phyloP scores from a whole-genome alignment of 2,888 invertebrate species.

The Blomia tropicalis region DNA sequence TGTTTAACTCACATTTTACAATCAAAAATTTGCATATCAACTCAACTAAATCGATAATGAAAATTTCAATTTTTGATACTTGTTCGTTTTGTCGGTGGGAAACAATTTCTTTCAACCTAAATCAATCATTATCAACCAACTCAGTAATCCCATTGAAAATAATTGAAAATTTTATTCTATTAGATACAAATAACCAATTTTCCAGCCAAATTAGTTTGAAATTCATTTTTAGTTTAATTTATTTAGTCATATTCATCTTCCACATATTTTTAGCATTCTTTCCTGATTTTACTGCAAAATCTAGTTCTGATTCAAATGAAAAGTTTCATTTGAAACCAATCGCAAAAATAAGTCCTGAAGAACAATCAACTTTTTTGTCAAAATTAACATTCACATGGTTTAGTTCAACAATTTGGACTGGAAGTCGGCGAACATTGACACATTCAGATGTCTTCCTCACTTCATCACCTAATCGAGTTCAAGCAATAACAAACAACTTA shows the following conservation, averaged over 20 bases:
- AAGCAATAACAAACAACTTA: neutral
- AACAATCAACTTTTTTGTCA: neutral
- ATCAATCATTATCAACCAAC: neutral
- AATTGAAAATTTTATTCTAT: neutral
- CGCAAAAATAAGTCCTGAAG: slow-evolving; percentile 8
- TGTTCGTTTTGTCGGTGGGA: neutral
- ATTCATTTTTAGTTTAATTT: neutral
- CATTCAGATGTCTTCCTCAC: slow-evolving; percentile 32
- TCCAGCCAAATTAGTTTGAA: neutral
- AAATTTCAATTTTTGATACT: neutral
- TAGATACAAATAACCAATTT: neutral
- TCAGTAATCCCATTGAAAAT: neutral
- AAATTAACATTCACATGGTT: slow-evolving; percentile 19
- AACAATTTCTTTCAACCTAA: neutral
- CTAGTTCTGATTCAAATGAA: neutral
- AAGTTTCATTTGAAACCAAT: neutral
- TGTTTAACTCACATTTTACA: neutral
- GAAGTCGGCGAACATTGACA: slow-evolving; percentile 14
- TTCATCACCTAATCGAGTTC: neutral
- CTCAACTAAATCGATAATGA: neutral
- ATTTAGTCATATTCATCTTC: neutral
- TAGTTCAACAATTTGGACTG: slow-evolving; percentile 7
- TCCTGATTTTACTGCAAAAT: neutral
- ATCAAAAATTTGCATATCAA: neutral
- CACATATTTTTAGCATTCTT: neutral